These are phyloP conservation scores for Telmatochromis sp. DNA, from an alignment of 2,113 vertebrate species.

Conservation along the genomic window DNA sequence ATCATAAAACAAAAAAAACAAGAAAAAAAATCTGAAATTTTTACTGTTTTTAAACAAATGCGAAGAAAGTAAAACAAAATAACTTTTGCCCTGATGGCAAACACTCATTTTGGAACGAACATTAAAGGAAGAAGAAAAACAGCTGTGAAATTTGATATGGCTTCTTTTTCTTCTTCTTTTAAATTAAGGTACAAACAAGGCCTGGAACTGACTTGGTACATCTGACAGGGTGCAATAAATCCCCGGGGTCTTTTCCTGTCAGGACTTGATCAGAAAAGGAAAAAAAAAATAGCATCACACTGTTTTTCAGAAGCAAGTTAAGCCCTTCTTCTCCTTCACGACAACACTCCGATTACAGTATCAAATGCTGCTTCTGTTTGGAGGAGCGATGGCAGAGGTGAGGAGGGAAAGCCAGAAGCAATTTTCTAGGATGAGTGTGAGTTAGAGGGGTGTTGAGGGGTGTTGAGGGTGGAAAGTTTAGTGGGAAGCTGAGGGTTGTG, in stretches of 20 bases:
- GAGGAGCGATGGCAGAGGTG: conserved; percentile 27
- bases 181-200: conserved; percentile 16
- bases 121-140: neutral
- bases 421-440: neutral
- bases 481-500: conserved; percentile 13
- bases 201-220: conserved; percentile 6
- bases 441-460: neutral
- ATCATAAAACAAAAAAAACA: neutral
- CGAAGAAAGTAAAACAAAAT: neutral
- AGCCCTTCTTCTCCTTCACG: conserved; percentile 21
- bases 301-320: conserved; percentile 23
- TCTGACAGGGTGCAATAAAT: conserved; percentile 53
- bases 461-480: conserved; percentile 2
- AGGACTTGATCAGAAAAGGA: conserved; percentile 44
- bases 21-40: neutral
- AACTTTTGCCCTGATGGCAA: neutral
- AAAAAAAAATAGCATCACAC: conserved; percentile 10
- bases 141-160: neutral
- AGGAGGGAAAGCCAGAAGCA: conserved; percentile 19
- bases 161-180: neutral
- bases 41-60: neutral
- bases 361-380: conserved; percentile 61
- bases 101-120: neutral
- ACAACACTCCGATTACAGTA: conserved; percentile 57
- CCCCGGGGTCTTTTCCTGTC: conserved; percentile 53